Conservation (phyloP, 2,113 vertebrate species). For the Cyprinus carpio region DNA sequence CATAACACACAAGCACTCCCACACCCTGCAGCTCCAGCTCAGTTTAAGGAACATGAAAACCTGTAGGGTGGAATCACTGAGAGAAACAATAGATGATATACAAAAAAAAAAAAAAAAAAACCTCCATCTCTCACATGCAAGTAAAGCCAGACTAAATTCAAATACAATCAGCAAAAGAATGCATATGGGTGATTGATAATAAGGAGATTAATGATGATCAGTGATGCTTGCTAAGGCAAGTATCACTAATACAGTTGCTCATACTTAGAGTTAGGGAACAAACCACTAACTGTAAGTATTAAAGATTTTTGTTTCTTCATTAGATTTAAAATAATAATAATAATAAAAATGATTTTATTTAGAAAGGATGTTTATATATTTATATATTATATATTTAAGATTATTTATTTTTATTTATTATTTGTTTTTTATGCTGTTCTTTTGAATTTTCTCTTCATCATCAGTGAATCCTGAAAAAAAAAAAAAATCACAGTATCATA, state of each 20-base stretch:
- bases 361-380: no score
- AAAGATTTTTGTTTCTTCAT: no score
- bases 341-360: no score
- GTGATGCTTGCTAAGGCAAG: not conserved
- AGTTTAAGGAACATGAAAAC: conserved; percentile 24
- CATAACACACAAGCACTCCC: conserved; percentile 44
- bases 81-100: conserved; percentile 9
- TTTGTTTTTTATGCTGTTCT: no score
- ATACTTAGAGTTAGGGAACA: not conserved
- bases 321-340: no score
- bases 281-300: not conserved
- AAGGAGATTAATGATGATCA: not conserved
- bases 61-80: not conserved
- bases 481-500: no score
- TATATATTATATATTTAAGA: no score
- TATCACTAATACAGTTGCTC: not conserved
- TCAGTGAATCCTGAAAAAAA: no score
- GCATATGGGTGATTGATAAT: not conserved
- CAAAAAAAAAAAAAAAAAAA: not conserved
- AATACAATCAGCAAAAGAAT: not conserved
- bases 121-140: not conserved
- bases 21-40: conserved; percentile 20
- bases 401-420: no score
- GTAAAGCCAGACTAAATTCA: not conserved
- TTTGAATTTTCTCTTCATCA: no score